Conservation (phyloP, 2,888 invertebrate genomes). For the Polydrusus pterygomalis region DNA sequence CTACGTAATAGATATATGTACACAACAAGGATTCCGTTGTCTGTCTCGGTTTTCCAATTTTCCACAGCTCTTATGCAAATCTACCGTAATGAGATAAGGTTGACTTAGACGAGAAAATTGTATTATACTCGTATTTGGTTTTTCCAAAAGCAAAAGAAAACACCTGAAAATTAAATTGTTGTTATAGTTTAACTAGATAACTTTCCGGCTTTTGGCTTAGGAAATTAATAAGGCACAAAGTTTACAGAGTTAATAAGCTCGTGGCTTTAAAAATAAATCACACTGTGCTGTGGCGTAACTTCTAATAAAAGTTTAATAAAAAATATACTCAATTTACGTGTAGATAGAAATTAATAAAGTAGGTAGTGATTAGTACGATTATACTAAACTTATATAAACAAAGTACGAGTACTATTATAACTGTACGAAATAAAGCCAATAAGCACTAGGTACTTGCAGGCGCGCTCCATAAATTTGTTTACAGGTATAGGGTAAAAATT, state of each 20-base stretch:
- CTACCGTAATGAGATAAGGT: neutral
- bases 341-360: no score
- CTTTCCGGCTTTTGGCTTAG: conserved; percentile 10
- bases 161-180: conserved; percentile 20
- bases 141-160: conserved; percentile 5
- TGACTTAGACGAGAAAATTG: conserved; percentile 8
- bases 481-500: no score
- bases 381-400: no score
- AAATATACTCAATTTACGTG: no score
- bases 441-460: no score
- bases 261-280: neutral
- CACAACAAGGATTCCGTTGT: neutral
- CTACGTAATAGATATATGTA: neutral
- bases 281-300: neutral
- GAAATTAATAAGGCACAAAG: conserved; percentile 11
- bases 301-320: neutral
- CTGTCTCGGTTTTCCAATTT: neutral
- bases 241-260: neutral
- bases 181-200: conserved; percentile 6
- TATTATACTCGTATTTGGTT: conserved; percentile 4
- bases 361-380: no score
- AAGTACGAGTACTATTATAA: no score
- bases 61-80: conserved; percentile 7
- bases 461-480: no score
- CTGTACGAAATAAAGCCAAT: no score